Base-by-base conservation (phyloP, 2,888 invertebrate genomes). In the Acronicta leporina region DNA sequence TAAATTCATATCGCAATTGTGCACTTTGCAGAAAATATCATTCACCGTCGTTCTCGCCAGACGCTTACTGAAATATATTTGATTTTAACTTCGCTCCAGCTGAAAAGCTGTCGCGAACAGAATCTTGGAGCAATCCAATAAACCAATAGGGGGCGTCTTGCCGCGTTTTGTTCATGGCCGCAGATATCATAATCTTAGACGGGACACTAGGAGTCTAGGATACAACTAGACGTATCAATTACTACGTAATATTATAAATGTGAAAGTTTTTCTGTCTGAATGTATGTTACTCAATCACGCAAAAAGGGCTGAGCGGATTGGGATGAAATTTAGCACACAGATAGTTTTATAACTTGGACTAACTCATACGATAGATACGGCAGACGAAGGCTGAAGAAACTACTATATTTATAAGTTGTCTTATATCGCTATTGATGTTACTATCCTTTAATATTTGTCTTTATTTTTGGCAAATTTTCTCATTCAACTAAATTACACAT, bases 21-120 rank as follows among this genome's bases (percentile, higher is more conserved):
- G 59, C 65, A 63, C 60, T 74, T 59, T 57, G 51, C 56, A 59
- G 59, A 66, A 56, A 55, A 68, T 75, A 62, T 67, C 64, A 72
- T 60, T 68, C 61, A 62, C 47, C 14, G 27, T 62, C 45, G 33
- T 50, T 46, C 5, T 14, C 43, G 42, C 15, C 25, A 51, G 41
- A 46, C 48, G 46, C 47, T 54, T 41, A 60, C 59, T 61, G 61
- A 58, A 62, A 70, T 67, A 56, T 54, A 70, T 70, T 70, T 63
- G 53, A 68, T 68, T 62, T 73, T 40, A 56, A 65, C 52, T 70
- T 63, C 45, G 60, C 47, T 6, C 13, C 15, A 57, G 58, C 50
- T 58, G 54, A 52, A 56, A 63, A 59, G 58, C 56, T 68, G 68
- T 73, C 70, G 65, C 49, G 35, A 73, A 38, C 60, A 62, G 49